Percentiles rank a stretch among this genome's conserved stretches.
Conservation (phyloP, 2,888 invertebrate genomes). For the Charanyca ferruginea region DNA sequence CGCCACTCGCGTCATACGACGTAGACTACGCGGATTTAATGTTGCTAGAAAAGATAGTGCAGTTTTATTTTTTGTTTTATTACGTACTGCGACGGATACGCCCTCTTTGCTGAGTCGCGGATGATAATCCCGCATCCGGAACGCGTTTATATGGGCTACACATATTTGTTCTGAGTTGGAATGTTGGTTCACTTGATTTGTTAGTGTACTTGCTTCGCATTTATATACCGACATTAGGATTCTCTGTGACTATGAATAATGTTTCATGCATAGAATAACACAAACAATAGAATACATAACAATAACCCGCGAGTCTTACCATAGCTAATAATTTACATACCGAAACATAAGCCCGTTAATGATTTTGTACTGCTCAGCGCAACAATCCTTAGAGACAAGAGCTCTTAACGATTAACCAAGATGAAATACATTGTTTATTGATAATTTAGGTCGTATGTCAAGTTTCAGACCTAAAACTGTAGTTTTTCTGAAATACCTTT, state of each 20-base stretch:
- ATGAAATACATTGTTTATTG: neutral
- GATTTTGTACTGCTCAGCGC: slow-evolving; percentile 1
- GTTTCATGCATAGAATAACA: slow-evolving; percentile 49
- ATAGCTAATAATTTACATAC: slow-evolving; percentile 38
- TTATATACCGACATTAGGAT: slow-evolving; percentile 46
- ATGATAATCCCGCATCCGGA: slow-evolving; percentile 54
- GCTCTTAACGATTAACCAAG: neutral
- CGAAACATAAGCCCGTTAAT: slow-evolving; percentile 11
- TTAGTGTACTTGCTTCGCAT: slow-evolving; percentile 51
- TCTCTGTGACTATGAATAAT: slow-evolving; percentile 48
- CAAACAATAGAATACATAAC: slow-evolving; percentile 46
- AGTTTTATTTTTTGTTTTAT: slow-evolving; percentile 46
- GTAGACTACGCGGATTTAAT: slow-evolving; percentile 63
- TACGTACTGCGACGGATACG: slow-evolving; percentile 25
- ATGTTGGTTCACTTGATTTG: slow-evolving; percentile 47
- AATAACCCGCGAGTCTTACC: slow-evolving; percentile 20
- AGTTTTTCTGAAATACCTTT: neutral
- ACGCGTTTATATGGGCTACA: slow-evolving; percentile 34
- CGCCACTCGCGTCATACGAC: slow-evolving; percentile 78
- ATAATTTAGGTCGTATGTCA: too few relatives aligned
- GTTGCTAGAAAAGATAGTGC: slow-evolving; percentile 64
- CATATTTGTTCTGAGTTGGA: slow-evolving; percentile 38
- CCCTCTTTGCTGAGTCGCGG: slow-evolving; percentile 36
- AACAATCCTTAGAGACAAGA: slow-evolving; percentile 2
- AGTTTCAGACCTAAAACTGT: too few relatives aligned